A percentile compares a stretch with the other conserved stretches of the same genome.
Conservation (phyloP, 1,140 invertebrate genomes). For the Mesaphorura yosii region DNA sequence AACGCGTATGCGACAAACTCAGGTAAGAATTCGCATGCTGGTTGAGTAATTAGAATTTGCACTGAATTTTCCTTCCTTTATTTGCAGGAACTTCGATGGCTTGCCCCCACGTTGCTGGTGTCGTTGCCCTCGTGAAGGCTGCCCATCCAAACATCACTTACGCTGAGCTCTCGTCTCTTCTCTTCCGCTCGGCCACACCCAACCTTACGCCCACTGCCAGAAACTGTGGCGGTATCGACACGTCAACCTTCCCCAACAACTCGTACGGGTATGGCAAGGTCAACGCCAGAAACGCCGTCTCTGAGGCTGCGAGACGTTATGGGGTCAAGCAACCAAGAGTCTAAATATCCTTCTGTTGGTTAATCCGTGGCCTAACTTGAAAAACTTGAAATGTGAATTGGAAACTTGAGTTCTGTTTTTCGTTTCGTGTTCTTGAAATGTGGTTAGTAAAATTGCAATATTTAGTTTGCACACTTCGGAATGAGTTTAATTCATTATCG, state of each 20-base stretch:
- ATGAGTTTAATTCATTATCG: too few relatives aligned
- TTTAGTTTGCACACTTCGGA: too few relatives aligned
- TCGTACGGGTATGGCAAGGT: neutral
- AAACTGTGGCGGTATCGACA: neutral
- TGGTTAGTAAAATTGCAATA: too few relatives aligned
- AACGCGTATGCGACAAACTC: neutral
- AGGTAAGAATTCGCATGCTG: too few relatives aligned
- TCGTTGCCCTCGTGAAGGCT: neutral
- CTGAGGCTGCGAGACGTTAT: neutral
- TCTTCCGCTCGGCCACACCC: neutral
- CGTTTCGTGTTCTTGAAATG: too few relatives aligned
- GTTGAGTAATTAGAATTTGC: too few relatives aligned
- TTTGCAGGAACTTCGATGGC: conserved; percentile 7
- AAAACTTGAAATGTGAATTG: too few relatives aligned
- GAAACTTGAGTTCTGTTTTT: too few relatives aligned
- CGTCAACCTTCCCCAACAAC: neutral
- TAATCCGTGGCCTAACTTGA: neutral
- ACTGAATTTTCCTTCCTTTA: too few relatives aligned
- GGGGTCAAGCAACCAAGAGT: neutral
- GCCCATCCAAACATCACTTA: neutral
- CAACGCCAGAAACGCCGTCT: neutral
- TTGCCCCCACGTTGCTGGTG: neutral
- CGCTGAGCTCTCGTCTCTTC: neutral
- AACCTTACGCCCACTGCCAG: too few relatives aligned
- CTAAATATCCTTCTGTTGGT: neutral